Percentiles rank a stretch among this genome's conserved stretches.
These are phyloP conservation scores for Lophotriccus pileatus DNA, from an alignment of 2,797 vertebrate species.

Conservation along the genomic window DNA sequence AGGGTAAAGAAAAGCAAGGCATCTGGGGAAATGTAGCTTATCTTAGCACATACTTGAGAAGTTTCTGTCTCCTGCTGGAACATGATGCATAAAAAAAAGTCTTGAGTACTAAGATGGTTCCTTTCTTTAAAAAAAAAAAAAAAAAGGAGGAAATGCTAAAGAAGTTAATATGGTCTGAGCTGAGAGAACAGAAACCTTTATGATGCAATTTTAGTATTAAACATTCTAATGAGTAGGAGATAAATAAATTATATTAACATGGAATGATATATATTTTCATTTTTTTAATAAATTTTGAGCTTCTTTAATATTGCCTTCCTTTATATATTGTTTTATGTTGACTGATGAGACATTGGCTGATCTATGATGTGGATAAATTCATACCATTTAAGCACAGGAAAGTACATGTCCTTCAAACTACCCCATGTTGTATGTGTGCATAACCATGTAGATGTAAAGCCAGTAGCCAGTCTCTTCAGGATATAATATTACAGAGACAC, in stretches of 20 bases:
- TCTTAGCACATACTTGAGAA: neutral
- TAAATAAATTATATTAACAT: neutral
- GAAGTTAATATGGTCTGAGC: neutral
- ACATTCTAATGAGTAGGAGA: neutral
- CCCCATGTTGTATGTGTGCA: neutral
- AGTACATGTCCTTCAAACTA: neutral
- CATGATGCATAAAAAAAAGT: neutral
- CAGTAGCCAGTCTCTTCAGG: neutral
- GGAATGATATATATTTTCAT: neutral
- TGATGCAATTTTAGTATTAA: neutral
- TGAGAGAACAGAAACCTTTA: neutral
- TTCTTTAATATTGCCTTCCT: neutral
- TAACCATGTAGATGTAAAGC: neutral
- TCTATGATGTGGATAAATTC: neutral
- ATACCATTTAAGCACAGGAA: neutral
- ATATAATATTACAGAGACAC: neutral
- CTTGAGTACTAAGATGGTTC: neutral
- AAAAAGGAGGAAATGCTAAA: neutral
- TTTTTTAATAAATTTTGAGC: neutral
- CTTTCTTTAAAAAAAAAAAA: neutral
- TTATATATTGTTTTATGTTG: neutral
- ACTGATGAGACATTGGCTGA: neutral
- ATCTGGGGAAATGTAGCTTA: neutral
- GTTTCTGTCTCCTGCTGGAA: neutral
- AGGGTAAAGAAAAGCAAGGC: neutral